Evolutionary conservation across 2,888 invertebrate species (phyloP).

Genomic region (Furcula furcula): DNA sequence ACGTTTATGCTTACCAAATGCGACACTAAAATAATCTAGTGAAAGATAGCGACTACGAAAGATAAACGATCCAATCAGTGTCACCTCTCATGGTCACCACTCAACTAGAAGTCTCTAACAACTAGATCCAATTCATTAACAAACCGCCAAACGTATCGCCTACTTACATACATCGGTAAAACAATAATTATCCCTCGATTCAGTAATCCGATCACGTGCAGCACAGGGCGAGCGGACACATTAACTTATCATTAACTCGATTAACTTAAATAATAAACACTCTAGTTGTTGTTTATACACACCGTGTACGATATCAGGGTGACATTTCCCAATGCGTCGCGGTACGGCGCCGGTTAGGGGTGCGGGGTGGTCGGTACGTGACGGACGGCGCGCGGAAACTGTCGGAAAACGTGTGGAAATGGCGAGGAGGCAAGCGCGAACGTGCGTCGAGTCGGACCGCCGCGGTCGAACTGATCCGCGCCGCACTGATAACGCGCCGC

Average conservation of each 20-base stretch:
- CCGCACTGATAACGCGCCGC: constrained; percentile 62
- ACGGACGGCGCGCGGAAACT: constrained; percentile 46
- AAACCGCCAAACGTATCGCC: constrained; percentile 44
- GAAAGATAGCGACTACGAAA: constrained; percentile 34
- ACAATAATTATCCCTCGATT: constrained; percentile 61
- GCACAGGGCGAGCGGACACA: constrained; percentile 53
- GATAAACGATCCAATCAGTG: constrained; percentile 54
- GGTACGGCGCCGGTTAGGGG: constrained; percentile 35
- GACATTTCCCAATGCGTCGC: constrained; percentile 59
- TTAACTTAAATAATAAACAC: constrained; percentile 46
- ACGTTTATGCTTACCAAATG: neutral
- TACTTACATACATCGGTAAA: constrained; percentile 69
- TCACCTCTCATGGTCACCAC: constrained; percentile 54
- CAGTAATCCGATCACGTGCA: constrained; percentile 72
- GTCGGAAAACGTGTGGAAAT: constrained; percentile 55
- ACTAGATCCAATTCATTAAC: constrained; percentile 49
- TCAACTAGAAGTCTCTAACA: constrained; percentile 44
- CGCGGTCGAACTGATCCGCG: constrained; percentile 60
- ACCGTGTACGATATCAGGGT: constrained; percentile 58
- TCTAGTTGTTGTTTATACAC: constrained; percentile 57
- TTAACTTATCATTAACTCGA: constrained; percentile 64
- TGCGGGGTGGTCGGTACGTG: constrained; percentile 26
- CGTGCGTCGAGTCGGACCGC: constrained; percentile 58
- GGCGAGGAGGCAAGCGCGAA: constrained; percentile 31
- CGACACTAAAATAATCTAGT: constrained; percentile 20